These are phyloP conservation scores for Tricholaema leucomelas DNA, from an alignment of 2,113 vertebrate species.

Conservation along the genomic window DNA sequence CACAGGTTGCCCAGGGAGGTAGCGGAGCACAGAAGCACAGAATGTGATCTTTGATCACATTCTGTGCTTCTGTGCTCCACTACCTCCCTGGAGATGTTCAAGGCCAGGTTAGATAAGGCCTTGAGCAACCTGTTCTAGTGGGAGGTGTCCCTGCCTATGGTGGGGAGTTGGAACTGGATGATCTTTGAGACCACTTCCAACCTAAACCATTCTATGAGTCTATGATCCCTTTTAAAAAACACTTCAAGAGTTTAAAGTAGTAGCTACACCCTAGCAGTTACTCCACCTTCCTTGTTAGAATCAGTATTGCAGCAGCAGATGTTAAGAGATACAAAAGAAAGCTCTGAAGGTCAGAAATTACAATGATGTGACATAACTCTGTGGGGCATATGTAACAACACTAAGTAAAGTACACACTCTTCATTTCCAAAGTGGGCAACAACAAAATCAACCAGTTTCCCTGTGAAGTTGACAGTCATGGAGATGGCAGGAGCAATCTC, in stretches of 20 bases:
- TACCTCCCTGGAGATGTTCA: too few species aligned
- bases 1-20: too few species aligned
- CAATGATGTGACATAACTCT: neutral
- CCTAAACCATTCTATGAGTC: too few species aligned
- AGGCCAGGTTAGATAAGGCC: too few species aligned
- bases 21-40: too few species aligned
- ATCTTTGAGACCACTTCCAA: too few species aligned
- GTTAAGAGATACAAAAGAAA: neutral
- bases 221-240: neutral
- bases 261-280: neutral
- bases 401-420: slow-evolving; percentile 64
- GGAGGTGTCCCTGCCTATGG: too few species aligned
- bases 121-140: too few species aligned
- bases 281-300: neutral
- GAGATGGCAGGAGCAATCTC: slow-evolving; percentile 79
- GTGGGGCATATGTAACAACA: neutral
- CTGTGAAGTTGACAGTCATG: slow-evolving; percentile 72
- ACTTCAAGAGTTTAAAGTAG: neutral
- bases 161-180: too few species aligned
- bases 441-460: slow-evolving; percentile 73
- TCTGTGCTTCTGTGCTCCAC: too few species aligned
- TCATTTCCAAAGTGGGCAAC: slow-evolving; percentile 79
- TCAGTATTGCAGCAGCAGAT: neutral
- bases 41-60: too few species aligned
- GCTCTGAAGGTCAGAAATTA: neutral